Evolutionary conservation across 2,797 vertebrate species (phyloP).

Genomic region (Phrynocephalus forsythii): DNA sequence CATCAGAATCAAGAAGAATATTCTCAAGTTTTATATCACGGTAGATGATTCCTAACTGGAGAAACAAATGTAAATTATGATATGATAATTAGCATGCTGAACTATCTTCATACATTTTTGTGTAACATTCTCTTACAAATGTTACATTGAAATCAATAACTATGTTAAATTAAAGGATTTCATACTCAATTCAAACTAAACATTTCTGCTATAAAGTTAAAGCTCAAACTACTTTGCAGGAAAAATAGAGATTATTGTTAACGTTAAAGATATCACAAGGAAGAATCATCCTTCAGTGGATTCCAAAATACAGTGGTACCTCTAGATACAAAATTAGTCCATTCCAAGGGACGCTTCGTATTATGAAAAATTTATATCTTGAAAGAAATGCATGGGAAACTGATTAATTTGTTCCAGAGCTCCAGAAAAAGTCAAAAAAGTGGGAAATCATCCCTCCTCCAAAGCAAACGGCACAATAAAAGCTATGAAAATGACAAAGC

Average conservation of each 20-base stretch:
- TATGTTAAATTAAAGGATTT: neutral
- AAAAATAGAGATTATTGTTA: neutral
- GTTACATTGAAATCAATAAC: neutral
- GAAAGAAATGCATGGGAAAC: too few species aligned
- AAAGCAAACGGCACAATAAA: too few species aligned
- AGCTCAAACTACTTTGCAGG: neutral
- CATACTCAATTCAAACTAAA: neutral
- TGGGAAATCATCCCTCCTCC: too few species aligned
- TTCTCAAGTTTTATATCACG: constrained; percentile 99
- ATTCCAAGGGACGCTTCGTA: too few species aligned
- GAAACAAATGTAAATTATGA: constrained; percentile 43
- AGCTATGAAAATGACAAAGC: too few species aligned
- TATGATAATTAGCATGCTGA: neutral
- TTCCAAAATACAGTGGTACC: neutral
- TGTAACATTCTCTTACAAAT: constrained; percentile 10
- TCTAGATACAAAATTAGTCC: too few species aligned
- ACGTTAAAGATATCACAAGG: neutral
- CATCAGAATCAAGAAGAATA: constrained; percentile 93
- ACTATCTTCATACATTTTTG: neutral
- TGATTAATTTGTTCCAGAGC: too few species aligned
- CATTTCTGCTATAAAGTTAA: neutral
- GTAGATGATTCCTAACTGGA: constrained; percentile 96
- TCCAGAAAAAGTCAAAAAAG: too few species aligned
- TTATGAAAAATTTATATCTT: too few species aligned
- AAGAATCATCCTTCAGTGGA: neutral